Base-by-base conservation (phyloP, 2,113 vertebrate species). In the Lasiurus cinereus region DNA sequence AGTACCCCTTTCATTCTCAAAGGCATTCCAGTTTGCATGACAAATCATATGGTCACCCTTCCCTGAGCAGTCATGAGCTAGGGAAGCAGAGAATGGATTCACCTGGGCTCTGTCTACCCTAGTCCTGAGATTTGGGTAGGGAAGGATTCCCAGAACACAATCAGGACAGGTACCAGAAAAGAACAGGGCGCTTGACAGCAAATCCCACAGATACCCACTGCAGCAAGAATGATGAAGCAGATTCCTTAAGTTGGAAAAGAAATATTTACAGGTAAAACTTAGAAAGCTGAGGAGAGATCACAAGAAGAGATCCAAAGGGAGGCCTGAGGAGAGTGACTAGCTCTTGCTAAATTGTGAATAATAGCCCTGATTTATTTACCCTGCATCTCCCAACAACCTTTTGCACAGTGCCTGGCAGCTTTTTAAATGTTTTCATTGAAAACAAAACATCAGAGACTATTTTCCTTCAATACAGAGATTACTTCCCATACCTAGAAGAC, bases 381-480 rank as follows among this genome's bases (percentile, higher is more conserved):
- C 48, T 11, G 12, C 5, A 8, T 77, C 36, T 89, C 46, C 52
- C 1, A 11, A n/a, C 66, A 88, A 59, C 3, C 19, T 77, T 29
- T 31, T 64, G 27, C 31, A 62, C 4, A 48, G 52, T 31, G n/a
- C 18, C 84, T 92, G 67, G 52, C 13, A 59, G 50, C 8, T 91
- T 88, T 69, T 39, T 8, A 86, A 83, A 83, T 33, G 29, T 69
- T 54, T 73, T 33, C 9, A 80, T 22, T 59, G n/a, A 83, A 89
- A 89, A 59, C 29, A 80, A 91, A 93, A 50, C 31, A 66, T 52
- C 62, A 52, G 54, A 72, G 82, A 77, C 10, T 43, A 43, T 4
- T 72, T 36, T 31, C 29, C 27, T 5, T 93, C 21, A 2, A 72
- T 48, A 21, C 39, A 52, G 19, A 69, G 33, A 52, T 21, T 36